A percentile compares a stretch with the other conserved stretches of the same genome.
These are phyloP conservation scores for Iselma pallidipennis DNA, from an alignment of 2,888 invertebrate genomes.

Conservation along the genomic window DNA sequence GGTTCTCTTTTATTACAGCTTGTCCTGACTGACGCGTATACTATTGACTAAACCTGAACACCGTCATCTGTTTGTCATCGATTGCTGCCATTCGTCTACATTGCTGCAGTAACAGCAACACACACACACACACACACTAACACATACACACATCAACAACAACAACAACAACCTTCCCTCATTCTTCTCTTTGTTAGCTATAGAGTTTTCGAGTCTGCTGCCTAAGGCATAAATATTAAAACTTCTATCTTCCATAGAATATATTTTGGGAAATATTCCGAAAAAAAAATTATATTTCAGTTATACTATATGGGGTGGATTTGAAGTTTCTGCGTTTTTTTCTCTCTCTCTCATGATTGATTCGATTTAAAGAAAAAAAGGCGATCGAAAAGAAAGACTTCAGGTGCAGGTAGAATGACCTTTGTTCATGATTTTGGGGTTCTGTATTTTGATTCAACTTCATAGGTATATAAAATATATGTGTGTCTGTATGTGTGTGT, in stretches of 20 bases:
- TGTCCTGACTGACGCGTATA: constrained; percentile 23
- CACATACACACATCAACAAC: constrained; percentile 33
- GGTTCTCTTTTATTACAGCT: constrained; percentile 28
- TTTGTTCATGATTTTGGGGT: background rate
- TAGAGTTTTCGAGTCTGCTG: background rate
- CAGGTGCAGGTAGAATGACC: background rate
- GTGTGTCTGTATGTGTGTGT: too few relatives aligned
- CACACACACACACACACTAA: constrained; percentile 36
- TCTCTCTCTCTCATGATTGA: background rate
- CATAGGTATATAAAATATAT: too few relatives aligned
- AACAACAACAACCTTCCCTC: constrained; percentile 30
- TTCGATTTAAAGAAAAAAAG: background rate
- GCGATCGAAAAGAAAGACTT: background rate
- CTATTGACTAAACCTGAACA: constrained; percentile 39
- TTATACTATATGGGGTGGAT: background rate
- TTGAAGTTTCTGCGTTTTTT: background rate
- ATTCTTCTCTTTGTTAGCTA: constrained; percentile 26
- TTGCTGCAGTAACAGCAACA: background rate
- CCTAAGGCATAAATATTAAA: background rate
- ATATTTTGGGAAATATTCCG: background rate
- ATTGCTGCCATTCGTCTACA: constrained; percentile 52
- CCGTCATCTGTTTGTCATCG: constrained; percentile 57
- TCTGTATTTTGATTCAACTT: too few relatives aligned
- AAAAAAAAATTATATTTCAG: background rate
- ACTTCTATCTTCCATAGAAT: background rate